Percentiles rank a stretch among this genome's conserved stretches.
phyloP scores from a whole-genome alignment of 1,140 invertebrate genomes.

The Heliothis subflexa region DNA sequence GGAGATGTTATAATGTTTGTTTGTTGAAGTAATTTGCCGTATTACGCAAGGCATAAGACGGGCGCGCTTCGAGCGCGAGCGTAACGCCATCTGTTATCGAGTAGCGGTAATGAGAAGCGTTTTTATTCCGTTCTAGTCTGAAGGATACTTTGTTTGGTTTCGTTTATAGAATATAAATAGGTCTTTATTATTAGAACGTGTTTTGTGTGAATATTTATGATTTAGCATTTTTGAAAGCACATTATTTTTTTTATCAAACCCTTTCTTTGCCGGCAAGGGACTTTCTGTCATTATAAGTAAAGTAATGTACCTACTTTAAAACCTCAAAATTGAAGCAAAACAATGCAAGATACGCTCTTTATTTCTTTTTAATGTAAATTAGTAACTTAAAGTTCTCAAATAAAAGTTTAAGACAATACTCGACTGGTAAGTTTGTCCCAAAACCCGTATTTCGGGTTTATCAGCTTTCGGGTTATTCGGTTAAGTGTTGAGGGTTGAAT shows the following conservation, averaged over 20 bases:
- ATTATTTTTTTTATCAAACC: no score
- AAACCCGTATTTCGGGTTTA: slow-evolving; percentile 30
- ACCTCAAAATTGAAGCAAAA: slow-evolving; percentile 3
- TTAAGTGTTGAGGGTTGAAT: background rate
- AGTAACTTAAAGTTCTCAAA: slow-evolving; percentile 11
- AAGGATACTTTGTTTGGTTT: slow-evolving; percentile 12
- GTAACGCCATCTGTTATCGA: slow-evolving; percentile 51
- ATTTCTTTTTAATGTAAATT: slow-evolving; percentile 19
- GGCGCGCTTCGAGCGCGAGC: background rate
- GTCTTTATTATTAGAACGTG: slow-evolving; percentile 11
- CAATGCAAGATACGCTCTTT: slow-evolving; percentile 12
- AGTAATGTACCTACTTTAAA: no score
- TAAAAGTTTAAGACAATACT: slow-evolving; percentile 2
- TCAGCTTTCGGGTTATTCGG: background rate
- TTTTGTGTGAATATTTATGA: slow-evolving; percentile 22
- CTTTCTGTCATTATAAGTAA: no score
- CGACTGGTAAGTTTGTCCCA: background rate
- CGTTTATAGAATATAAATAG: slow-evolving; percentile 34
- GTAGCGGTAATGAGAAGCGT: slow-evolving; percentile 31
- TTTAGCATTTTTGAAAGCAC: background rate
- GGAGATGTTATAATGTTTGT: slow-evolving; percentile 24
- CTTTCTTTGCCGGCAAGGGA: no score
- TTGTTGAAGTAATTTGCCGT: background rate
- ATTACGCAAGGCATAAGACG: background rate
- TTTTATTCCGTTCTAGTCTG: background rate